phyloP scores from a whole-genome alignment of 2,888 invertebrate species.

The Chydorus sphaericus region DNA sequence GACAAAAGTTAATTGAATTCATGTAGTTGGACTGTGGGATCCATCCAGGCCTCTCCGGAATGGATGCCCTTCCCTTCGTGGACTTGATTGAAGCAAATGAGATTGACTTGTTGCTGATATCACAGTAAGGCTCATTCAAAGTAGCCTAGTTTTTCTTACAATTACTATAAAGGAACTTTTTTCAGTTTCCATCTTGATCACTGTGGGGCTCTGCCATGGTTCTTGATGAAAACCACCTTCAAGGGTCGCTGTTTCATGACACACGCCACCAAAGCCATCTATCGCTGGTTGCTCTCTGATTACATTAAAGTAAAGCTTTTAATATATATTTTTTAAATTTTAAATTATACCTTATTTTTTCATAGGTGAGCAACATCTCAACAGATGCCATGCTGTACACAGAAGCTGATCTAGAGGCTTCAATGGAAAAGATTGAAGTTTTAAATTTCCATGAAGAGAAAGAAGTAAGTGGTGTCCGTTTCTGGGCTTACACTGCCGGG shows the following conservation, averaged over 20 bases:
- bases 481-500: constrained; percentile 98
- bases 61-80: constrained; percentile 95
- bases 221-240: constrained; percentile 90
- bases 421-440: constrained; percentile 98
- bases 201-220: constrained; percentile 96
- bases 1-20: no score
- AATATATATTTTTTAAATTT: neutral
- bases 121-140: constrained; percentile 52
- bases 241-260: constrained; percentile 98
- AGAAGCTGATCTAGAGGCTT: constrained; percentile 89
- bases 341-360: neutral
- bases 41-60: constrained; percentile 90
- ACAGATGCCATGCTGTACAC: constrained; percentile 94
- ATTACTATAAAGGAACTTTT: no score
- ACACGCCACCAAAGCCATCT: constrained; percentile 98
- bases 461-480: constrained; percentile 87
- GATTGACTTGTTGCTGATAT: constrained; percentile 84
- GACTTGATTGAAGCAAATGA: constrained; percentile 96
- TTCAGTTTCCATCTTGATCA: constrained; percentile 93
- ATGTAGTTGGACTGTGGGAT: constrained; percentile 91
- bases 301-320: constrained; percentile 76
- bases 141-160: neutral
- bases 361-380: constrained; percentile 63
- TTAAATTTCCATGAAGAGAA: constrained; percentile 97
- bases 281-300: constrained; percentile 94